Evolutionary conservation across 2,797 vertebrate genomes (phyloP).

Genomic region (Lycodopsis pacificus): DNA sequence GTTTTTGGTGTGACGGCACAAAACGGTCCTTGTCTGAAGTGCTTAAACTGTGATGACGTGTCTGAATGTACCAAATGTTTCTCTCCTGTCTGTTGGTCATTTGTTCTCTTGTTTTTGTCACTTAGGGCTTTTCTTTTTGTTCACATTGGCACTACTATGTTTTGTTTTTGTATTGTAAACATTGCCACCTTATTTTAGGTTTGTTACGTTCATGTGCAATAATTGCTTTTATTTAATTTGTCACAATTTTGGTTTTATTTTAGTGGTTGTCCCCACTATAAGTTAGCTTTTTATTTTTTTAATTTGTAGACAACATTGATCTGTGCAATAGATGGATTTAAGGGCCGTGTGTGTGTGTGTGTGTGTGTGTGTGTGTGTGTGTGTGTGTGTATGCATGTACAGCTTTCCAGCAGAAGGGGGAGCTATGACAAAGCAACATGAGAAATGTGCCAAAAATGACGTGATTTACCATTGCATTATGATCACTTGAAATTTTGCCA

Average conservation of each 20-base stretch:
- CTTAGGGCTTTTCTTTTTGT: conserved; percentile 52
- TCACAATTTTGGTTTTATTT: conserved; percentile 70
- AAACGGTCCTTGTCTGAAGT: conserved; percentile 73
- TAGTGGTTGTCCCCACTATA: conserved; percentile 36
- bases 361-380: neutral
- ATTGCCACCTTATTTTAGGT: conserved; percentile 71
- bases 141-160: conserved; percentile 70
- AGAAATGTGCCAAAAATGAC: conserved; percentile 76
- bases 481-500: conserved; percentile 63
- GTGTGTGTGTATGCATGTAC: conserved; percentile 7
- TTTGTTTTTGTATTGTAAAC: conserved; percentile 63
- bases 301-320: conserved; percentile 54
- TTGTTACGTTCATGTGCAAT: conserved; percentile 77
- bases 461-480: conserved; percentile 46
- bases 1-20: conserved; percentile 77
- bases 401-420: conserved; percentile 63
- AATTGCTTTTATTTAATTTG: conserved; percentile 81
- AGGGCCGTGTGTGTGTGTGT: conserved; percentile 65
- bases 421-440: conserved; percentile 56
- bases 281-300: conserved; percentile 25
- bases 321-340: conserved; percentile 81
- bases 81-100: conserved; percentile 83
- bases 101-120: conserved; percentile 63
- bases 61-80: conserved; percentile 82
- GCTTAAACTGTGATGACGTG: conserved; percentile 82